Evolutionary conservation across 2,113 vertebrate genomes (phyloP).

Genomic region (Chaenocephalus aceratus): DNA sequence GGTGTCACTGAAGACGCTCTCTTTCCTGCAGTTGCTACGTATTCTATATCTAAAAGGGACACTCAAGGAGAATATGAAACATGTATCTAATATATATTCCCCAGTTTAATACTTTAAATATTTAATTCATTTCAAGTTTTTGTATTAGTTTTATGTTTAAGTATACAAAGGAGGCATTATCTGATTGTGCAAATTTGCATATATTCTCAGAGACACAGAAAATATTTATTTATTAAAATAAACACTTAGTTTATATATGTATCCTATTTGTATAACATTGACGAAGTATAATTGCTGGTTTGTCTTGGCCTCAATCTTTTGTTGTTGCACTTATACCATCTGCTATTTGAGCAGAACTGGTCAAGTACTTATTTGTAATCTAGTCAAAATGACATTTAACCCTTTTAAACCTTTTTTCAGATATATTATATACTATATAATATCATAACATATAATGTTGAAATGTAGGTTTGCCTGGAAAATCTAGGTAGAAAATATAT

Average conservation of each 20-base stretch:
- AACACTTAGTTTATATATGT: too few relatives aligned
- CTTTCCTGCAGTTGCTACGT: neutral
- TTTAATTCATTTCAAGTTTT: too few relatives aligned
- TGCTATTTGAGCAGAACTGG: neutral
- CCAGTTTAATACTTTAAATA: too few relatives aligned
- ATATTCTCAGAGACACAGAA: too few relatives aligned
- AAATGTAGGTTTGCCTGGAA: neutral
- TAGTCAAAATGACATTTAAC: neutral
- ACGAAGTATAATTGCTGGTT: neutral
- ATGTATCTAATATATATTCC: too few relatives aligned
- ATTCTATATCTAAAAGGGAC: neutral
- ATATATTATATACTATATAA: neutral
- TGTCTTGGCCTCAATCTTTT: neutral
- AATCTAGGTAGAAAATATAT: neutral
- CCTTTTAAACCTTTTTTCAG: neutral
- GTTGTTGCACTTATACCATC: neutral
- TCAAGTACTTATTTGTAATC: neutral
- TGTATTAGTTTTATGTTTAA: too few relatives aligned
- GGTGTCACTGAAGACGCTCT: conserved; percentile 15
- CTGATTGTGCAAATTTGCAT: too few relatives aligned
- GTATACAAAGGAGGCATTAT: too few relatives aligned
- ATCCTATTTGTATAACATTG: neutral
- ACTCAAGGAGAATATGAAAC: too few relatives aligned
- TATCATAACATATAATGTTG: too few relatives aligned
- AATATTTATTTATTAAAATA: too few relatives aligned